A percentile compares a stretch with the other conserved stretches of the same genome.
phyloP scores from a whole-genome alignment of 2,888 invertebrate species.

The Agonopterix alstromeriana region DNA sequence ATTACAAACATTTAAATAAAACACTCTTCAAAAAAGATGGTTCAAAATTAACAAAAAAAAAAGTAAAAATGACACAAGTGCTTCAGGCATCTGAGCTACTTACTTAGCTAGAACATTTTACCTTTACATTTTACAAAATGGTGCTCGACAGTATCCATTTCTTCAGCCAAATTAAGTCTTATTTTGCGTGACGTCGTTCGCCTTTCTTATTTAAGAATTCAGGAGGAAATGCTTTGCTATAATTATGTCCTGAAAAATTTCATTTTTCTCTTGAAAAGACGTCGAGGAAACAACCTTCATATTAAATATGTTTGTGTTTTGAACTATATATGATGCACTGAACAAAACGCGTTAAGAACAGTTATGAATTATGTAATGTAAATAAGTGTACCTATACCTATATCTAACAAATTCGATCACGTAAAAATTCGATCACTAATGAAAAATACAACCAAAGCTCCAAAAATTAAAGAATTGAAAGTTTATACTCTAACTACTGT shows the following conservation, averaged over 20 bases:
- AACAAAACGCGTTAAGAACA: too few relatives aligned
- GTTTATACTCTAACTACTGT: too few relatives aligned
- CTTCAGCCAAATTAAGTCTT: constrained; percentile 57
- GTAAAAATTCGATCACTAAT: too few relatives aligned
- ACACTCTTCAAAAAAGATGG: constrained; percentile 1
- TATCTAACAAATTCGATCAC: too few relatives aligned
- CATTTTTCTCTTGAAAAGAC: neutral
- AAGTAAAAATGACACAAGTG: neutral
- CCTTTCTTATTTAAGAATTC: constrained; percentile 51
- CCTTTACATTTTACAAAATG: constrained; percentile 33
- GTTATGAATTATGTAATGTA: too few relatives aligned
- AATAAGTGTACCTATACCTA: too few relatives aligned
- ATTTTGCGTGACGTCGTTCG: constrained; percentile 60
- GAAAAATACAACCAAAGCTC: too few relatives aligned
- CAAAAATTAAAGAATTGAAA: too few relatives aligned
- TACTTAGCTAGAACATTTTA: constrained; percentile 6
- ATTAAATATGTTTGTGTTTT: too few relatives aligned
- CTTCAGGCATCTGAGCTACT: neutral
- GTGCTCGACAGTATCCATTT: constrained; percentile 43
- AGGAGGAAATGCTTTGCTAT: constrained; percentile 23
- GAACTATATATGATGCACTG: too few relatives aligned
- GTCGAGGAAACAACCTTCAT: neutral
- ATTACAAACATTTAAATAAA: constrained; percentile 1
- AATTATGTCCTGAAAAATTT: constrained; percentile 41
- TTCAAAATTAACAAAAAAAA: neutral